Evolutionary conservation across 1,140 invertebrate genomes (phyloP), one percentile per base, ranked within the genome.

Genomic region (Hycleus cichorii): DNA sequence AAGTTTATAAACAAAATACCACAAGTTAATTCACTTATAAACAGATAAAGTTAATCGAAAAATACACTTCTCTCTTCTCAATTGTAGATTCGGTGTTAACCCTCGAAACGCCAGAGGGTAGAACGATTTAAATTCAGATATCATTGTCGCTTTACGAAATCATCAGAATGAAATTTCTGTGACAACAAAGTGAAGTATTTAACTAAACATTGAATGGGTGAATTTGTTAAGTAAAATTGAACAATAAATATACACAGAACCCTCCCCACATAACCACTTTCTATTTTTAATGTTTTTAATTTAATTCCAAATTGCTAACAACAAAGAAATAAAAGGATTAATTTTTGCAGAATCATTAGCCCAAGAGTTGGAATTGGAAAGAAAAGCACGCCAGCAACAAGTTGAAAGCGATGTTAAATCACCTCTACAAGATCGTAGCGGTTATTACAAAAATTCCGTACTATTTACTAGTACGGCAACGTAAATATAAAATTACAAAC

Each of bases 361-460:
- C 47, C 88, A 91, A 72, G 89, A 91, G 74, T 80, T 91, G 64
- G 88, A 91, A 75, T 81, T 90, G 80, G 89, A 92, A 70, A 81
- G 89, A 75, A 91, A 91, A 74, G 82, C 84, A 39, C 82, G 88
- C 56, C 88, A 89, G 68, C 87, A 89, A 60, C 81, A 84, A 43
- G 77, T 83, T 65, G 89, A 91, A 70, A 81, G 87, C 62, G 89
- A 91, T 70, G 87, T 90, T 39, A 91, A 92, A 75, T 88, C 87
- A 69, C 88, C 88, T 27, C 78, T 91, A 60, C 88, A 89, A 73
- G 89, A 91, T 68, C 79, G 84, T 66, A 81, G 85, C 60, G 80
- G 80, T 64, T 90, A 90, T 76, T 91, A 90, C 80, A 90, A 91
- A 74, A 90, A 89, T 73, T 90, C 88, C 9, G 88, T 90, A 58